phyloP scores from a whole-genome alignment of 2,797 vertebrate genomes.

The Hyperoplus lanceolatus region DNA sequence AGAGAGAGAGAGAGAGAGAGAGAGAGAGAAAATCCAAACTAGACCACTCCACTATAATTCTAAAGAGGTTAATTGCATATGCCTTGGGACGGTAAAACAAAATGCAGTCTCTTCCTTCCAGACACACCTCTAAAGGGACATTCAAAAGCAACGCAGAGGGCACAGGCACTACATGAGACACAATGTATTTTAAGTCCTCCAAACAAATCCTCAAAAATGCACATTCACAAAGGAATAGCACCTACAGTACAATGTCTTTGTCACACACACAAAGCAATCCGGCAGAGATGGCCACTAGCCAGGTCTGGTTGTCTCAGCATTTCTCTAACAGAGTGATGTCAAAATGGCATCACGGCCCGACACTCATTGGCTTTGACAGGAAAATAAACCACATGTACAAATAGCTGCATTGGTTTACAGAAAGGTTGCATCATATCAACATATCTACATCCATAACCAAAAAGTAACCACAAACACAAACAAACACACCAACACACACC shows the following conservation, averaged over 20 bases:
- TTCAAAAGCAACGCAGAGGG: background rate
- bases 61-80: background rate
- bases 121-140: constrained; percentile 1
- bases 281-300: constrained; percentile 43
- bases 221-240: constrained; percentile 25
- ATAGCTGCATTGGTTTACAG: background rate
- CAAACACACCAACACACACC: background rate
- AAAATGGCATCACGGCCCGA: constrained; percentile 39
- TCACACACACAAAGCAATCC: constrained; percentile 29
- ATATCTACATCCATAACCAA: constrained; percentile 5
- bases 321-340: constrained; percentile 56
- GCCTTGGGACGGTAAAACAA: background rate
- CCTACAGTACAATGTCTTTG: constrained; percentile 30
- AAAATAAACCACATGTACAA: constrained; percentile 32
- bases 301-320: constrained; percentile 51
- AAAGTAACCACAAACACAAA: background rate
- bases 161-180: background rate
- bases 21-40: background rate
- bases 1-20: background rate
- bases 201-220: constrained; percentile 25
- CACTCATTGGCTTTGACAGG: constrained; percentile 30
- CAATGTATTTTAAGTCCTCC: background rate
- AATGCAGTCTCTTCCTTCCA: constrained; percentile 7
- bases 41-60: background rate
- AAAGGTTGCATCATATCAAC: constrained; percentile 1